Evolutionary conservation across 2,888 invertebrate species (phyloP).

Genomic region (Blera fallax): DNA sequence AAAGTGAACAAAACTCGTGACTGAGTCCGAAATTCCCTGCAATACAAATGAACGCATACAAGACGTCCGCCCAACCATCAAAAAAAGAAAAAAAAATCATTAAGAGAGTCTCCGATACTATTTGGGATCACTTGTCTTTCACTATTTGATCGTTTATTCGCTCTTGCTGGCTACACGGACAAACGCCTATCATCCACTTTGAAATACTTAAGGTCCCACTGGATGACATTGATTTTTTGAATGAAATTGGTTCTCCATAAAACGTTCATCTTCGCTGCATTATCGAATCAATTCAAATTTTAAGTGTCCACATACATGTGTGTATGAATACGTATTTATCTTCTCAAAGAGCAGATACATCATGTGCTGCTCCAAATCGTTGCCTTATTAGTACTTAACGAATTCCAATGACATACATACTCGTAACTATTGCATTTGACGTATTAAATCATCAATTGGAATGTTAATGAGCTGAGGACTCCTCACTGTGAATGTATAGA

Average conservation of each 20-base stretch:
- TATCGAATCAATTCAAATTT: neutral
- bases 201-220: neutral
- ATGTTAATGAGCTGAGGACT: constrained; percentile 26
- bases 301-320: neutral
- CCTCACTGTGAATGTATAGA: constrained; percentile 2
- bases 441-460: constrained; percentile 21
- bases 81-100: too few species aligned
- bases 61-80: too few species aligned
- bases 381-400: neutral
- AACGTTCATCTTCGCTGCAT: neutral
- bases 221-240: neutral
- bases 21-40: too few species aligned
- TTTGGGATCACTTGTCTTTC: too few species aligned
- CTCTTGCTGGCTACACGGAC: too few species aligned
- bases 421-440: neutral
- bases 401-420: constrained; percentile 16
- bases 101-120: too few species aligned
- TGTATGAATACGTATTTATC: neutral
- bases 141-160: too few species aligned
- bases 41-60: too few species aligned
- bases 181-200: neutral
- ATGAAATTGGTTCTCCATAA: neutral
- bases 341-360: constrained; percentile 1
- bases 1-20: too few species aligned
- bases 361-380: neutral